A percentile compares a stretch with the other conserved stretches of the same genome.
These are phyloP conservation scores for Myathropa florea DNA, from an alignment of 2,888 invertebrate species.

Conservation along the genomic window DNA sequence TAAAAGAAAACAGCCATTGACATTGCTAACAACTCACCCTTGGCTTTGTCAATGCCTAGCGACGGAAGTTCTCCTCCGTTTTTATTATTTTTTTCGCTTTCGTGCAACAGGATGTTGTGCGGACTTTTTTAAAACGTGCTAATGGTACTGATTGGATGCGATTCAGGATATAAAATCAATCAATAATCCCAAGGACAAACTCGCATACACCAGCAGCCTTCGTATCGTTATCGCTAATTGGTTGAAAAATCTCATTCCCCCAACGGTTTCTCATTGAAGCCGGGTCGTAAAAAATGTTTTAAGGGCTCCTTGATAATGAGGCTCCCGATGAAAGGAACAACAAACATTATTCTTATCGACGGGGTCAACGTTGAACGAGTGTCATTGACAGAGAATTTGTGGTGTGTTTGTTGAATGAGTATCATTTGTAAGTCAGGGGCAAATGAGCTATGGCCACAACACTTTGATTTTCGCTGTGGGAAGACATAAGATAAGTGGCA, in stretches of 20 bases:
- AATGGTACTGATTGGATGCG: neutral
- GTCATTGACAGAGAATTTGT: neutral
- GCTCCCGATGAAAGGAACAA: neutral
- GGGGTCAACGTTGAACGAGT: neutral
- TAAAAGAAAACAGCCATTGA: constrained; percentile 43
- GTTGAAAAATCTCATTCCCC: neutral
- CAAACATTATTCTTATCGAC: neutral
- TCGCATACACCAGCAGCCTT: neutral
- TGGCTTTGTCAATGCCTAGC: constrained; percentile 9
- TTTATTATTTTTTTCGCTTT: neutral
- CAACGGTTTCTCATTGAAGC: neutral
- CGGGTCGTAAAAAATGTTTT: neutral
- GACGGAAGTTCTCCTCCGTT: neutral
- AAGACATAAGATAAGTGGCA: neutral
- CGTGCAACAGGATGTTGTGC: constrained; percentile 47
- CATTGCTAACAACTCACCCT: constrained; percentile 31
- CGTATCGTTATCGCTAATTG: neutral
- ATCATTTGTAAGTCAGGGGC: neutral
- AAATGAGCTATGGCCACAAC: neutral
- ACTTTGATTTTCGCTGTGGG: neutral
- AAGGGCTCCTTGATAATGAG: neutral
- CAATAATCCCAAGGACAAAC: neutral
- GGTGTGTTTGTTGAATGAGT: neutral
- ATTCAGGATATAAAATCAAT: neutral
- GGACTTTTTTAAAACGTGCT: neutral